phyloP scores from a whole-genome alignment of 2,888 invertebrate species.

The Hydrotaea diabolus region DNA sequence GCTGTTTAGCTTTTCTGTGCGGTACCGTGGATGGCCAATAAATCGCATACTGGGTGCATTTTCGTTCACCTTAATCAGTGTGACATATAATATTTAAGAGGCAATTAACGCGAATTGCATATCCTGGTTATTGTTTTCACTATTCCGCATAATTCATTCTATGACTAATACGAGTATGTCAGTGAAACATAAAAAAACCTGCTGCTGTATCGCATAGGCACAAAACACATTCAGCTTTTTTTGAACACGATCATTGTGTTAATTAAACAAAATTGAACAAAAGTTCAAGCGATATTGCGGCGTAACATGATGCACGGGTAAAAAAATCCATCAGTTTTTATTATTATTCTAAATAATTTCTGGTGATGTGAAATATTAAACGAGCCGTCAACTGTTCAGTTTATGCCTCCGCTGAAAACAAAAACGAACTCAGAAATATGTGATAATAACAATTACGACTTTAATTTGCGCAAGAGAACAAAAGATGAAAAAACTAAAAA shows the following conservation, averaged over 20 bases:
- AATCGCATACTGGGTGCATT: too few relatives aligned
- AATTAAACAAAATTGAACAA: conserved; percentile 28
- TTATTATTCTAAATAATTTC: neutral
- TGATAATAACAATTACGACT: conserved; percentile 1
- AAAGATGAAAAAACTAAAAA: neutral
- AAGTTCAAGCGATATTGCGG: neutral
- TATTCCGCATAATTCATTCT: too few relatives aligned
- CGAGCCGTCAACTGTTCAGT: neutral
- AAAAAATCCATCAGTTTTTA: neutral
- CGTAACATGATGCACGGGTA: neutral
- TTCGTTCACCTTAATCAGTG: too few relatives aligned
- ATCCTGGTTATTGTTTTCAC: too few relatives aligned
- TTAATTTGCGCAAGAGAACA: neutral
- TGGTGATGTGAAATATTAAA: neutral
- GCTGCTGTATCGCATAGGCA: neutral
- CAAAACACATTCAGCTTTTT: neutral
- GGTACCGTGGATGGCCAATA: too few relatives aligned
- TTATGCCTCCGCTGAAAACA: neutral
- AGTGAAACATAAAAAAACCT: neutral
- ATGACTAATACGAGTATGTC: too few relatives aligned
- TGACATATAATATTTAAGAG: too few relatives aligned
- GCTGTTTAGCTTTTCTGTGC: too few relatives aligned
- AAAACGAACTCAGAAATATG: neutral
- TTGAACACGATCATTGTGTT: neutral
- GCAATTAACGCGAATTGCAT: too few relatives aligned